Base-by-base conservation (phyloP, 2,888 invertebrate species). In the Melipona beecheii region DNA sequence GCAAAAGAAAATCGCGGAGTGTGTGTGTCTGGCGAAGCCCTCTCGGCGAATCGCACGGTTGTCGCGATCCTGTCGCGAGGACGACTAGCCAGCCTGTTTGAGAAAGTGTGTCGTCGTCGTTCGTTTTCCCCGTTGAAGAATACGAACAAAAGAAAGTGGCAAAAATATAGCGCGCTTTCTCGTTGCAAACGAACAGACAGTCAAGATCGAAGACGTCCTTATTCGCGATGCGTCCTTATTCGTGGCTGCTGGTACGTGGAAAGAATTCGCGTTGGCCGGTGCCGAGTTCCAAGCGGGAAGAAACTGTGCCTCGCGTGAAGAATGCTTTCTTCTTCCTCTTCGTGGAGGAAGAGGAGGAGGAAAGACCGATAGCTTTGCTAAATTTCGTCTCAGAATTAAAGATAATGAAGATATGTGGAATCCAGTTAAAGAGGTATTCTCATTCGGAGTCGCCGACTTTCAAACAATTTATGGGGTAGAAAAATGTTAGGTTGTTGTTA, bases 181-280 rank as follows among this genome's bases (percentile, higher is more conserved):
- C 43, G 43, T 43, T 43, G 56, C 72, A 75, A 79, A 79, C 83
- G 75, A 79, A 65, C 73, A 83, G 83, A 68, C 70, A 76, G 76
- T 76, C 65, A 66, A 21, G 72, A 75, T 72, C 74, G 74, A 80
- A 79, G 71, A 58, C 76, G 66, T 9, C 62, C 60, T 74, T 71
- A 68, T 74, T 80, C 85, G 74, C 68, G 65, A 76, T 69, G 65
- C 72, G 70, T 76, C 62, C n/a, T n/a, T n/a, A n/a, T n/a, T n/a
- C n/a, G n/a, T n/a, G n/a, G n/a, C n/a, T n/a, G 54, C 49, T 74
- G 36, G 49, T n/a, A 19, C 62, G 36, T 69, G 82, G 73, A 78
- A 75, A 60, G 19, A 54, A 68, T 17, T 24, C 54, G 52, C 75
- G 72, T 75, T 82, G 66, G 56, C 56, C 81, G 74, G 65, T 66